Percentiles rank a stretch among this genome's conserved stretches.
These are phyloP conservation scores for Zaprionus obscuricornis DNA, from an alignment of 2,888 invertebrate genomes.

Conservation along the genomic window DNA sequence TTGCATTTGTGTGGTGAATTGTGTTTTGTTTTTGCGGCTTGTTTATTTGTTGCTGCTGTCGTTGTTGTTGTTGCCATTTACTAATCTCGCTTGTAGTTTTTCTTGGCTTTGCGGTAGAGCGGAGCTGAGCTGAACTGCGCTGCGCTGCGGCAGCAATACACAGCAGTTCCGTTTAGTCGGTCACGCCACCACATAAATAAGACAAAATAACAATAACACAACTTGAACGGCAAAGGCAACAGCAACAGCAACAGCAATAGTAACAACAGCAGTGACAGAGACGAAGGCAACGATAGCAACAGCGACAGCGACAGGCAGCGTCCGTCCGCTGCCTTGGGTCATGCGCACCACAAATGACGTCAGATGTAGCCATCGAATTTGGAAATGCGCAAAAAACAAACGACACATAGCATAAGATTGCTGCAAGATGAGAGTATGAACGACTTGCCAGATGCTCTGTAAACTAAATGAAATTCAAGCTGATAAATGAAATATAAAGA, in stretches of 20 bases:
- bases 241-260: slow-evolving; percentile 31
- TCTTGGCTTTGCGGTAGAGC: slow-evolving; percentile 34
- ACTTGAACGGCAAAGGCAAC: no score
- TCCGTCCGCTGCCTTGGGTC: slow-evolving; percentile 58
- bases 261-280: no score
- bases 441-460: slow-evolving; percentile 2
- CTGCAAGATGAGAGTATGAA: not conserved
- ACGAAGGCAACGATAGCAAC: no score
- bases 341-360: slow-evolving; percentile 74
- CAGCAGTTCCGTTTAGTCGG: slow-evolving; percentile 74
- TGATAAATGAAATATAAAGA: no score
- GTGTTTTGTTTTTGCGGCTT: slow-evolving; percentile 49
- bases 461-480: no score
- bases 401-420: not conserved
- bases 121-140: no score
- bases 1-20: slow-evolving; percentile 21
- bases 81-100: slow-evolving; percentile 46
- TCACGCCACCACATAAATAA: slow-evolving; percentile 70
- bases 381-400: slow-evolving; percentile 70
- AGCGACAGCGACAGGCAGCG: slow-evolving; percentile 11
- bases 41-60: slow-evolving; percentile 12
- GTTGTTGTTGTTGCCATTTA: slow-evolving; percentile 57
- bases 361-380: slow-evolving; percentile 70
- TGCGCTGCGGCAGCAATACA: slow-evolving; percentile 27
- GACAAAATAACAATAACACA: no score